phyloP scores from a whole-genome alignment of 2,113 vertebrate genomes.

The Opisthocomus hoazin region DNA sequence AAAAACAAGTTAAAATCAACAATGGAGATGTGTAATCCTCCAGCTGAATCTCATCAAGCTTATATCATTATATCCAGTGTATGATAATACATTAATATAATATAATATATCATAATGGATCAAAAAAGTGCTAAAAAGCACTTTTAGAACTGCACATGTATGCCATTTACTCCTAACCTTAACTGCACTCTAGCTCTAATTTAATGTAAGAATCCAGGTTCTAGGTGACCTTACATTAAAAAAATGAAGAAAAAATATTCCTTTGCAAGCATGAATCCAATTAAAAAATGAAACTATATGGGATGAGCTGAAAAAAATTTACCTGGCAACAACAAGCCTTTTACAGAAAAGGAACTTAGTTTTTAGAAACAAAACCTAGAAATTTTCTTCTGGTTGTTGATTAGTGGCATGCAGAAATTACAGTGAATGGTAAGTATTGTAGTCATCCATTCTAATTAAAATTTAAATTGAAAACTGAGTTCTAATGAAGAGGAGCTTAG shows the following conservation, averaged over 20 bases:
- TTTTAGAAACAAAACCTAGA: slow-evolving; percentile 1
- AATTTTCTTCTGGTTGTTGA: slow-evolving; percentile 37
- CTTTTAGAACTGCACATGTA: not conserved
- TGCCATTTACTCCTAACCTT: not conserved
- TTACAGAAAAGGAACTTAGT: slow-evolving; percentile 36
- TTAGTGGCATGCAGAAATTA: slow-evolving; percentile 49
- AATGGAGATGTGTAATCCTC: not conserved
- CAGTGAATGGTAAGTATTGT: slow-evolving; percentile 55
- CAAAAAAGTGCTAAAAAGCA: not conserved
- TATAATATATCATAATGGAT: not conserved
- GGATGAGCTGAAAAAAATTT: slow-evolving; percentile 25
- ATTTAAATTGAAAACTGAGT: slow-evolving; percentile 76
- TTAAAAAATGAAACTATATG: not conserved
- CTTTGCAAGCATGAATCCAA: not conserved
- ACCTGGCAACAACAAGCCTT: not conserved
- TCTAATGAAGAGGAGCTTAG: slow-evolving; percentile 80
- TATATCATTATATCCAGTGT: not conserved
- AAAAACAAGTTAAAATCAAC: not conserved
- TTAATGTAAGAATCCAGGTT: not conserved
- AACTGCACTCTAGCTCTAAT: too few relatives aligned
- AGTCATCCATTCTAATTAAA: slow-evolving; percentile 79
- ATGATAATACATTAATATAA: not conserved
- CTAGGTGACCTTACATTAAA: not conserved
- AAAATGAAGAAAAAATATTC: not conserved
- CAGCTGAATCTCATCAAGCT: not conserved